Conservation (phyloP, 2,113 vertebrate genomes). For the Condylura cristata region DNA sequence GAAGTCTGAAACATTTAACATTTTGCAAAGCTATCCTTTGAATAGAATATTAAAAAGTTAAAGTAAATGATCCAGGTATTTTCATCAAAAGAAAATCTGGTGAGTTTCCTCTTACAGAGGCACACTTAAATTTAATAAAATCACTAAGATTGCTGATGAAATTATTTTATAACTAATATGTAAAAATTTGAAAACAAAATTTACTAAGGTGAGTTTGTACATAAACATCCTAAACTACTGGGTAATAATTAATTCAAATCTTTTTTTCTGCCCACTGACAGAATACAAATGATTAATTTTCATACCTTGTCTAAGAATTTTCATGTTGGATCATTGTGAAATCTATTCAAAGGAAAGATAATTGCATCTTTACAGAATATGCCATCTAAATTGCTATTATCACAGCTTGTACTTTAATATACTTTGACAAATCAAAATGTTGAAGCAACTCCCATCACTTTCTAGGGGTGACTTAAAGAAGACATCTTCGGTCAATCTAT, state of each 20-base stretch:
- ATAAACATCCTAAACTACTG: neutral
- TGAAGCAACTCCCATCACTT: neutral
- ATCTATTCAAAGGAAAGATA: neutral
- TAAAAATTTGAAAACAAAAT: conserved; percentile 16
- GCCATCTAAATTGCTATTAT: neutral
- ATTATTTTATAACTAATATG: neutral
- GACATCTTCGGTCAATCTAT: neutral
- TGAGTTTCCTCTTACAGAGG: neutral
- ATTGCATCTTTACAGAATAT: neutral
- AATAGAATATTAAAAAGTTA: neutral
- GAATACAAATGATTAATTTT: neutral
- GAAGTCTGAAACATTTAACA: neutral
- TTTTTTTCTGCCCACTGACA: neutral
- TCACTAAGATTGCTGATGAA: neutral
- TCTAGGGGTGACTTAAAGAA: neutral
- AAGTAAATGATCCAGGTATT: neutral
- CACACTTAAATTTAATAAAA: neutral
- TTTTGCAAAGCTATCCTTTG: neutral
- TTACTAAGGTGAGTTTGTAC: neutral
- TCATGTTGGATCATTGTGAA: neutral
- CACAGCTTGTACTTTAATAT: neutral
- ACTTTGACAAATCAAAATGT: neutral
- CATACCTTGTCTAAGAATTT: neutral
- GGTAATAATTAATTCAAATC: neutral
- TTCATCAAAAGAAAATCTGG: neutral